A percentile compares a stretch with the other conserved stretches of the same genome.
These are phyloP conservation scores for Clavelina lepadiformis DNA, from an alignment of 23 tunicate genomes.

Conservation along the genomic window DNA sequence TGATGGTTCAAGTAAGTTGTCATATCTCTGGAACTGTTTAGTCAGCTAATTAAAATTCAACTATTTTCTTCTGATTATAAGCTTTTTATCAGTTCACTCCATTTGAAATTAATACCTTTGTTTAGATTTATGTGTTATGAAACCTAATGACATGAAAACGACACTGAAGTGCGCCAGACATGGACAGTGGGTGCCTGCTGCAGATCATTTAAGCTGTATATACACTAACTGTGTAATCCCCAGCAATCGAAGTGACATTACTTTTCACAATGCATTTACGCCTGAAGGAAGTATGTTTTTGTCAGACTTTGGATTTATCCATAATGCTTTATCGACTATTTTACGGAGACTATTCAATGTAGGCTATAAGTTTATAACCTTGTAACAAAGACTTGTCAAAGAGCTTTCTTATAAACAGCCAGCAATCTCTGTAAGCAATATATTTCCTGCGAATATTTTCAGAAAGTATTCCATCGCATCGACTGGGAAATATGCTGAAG, in stretches of 20 bases:
- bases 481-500: background rate
- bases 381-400: no score
- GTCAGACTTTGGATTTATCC: background rate
- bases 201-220: constrained; percentile 25
- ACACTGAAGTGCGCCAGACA: constrained; percentile 19
- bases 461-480: background rate
- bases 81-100: no score
- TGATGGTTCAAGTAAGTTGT: constrained; percentile 9
- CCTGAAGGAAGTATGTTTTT: constrained; percentile 30
- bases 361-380: no score
- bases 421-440: no score
- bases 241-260: constrained; percentile 2
- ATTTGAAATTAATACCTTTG: no score
- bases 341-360: no score
- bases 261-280: constrained; percentile 5
- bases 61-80: no score
- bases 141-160: background rate
- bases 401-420: no score
- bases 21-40: no score
- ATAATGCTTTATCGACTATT: no score
- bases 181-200: constrained; percentile 46
- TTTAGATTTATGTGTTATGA: constrained; percentile 14
- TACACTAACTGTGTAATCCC: constrained; percentile 24
- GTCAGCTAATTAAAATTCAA: no score
- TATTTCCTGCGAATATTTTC: background rate